Evolutionary conservation across 2,797 vertebrate species (phyloP), one percentile per base, ranked within the genome.

Genomic region (Eospalax fontanierii): DNA sequence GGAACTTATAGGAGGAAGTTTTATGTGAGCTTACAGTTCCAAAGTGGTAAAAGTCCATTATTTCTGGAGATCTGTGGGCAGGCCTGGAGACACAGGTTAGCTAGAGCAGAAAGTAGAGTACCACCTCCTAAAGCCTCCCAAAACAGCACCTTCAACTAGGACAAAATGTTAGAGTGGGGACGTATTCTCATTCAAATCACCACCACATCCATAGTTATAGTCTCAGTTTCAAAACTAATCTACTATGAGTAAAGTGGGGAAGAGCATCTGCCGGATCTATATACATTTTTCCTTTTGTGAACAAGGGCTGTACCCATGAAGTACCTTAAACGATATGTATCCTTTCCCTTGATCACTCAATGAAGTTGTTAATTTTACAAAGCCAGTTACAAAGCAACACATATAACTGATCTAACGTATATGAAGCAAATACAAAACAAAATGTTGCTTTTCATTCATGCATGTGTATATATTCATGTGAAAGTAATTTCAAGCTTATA

Each of bases 201-300:
- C n/a, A n/a, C n/a, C n/a, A n/a, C n/a, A n/a, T n/a, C n/a, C n/a
- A n/a, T n/a, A n/a, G n/a, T n/a, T n/a, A n/a, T n/a, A n/a, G n/a
- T n/a, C n/a, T n/a, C n/a, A n/a, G n/a, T 87, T 87, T 81, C 18
- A 1, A 46, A 63, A 73, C 24, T 66, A 65, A 16, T 71, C 24
- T 71, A 28, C 54, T 73, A 61, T 79, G 61, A 71, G 68, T 76
- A 19, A 40, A 8, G 14, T 80, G 9, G 75, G 16, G 94, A 80
- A 57, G 15, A 79, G 43, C 70, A 30, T 75, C 22, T n/a, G 4
- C 22, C 61, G 66, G 40, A n/a, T 26, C 8, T 21, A 57, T 38
- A 28, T 4, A 88, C 12, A 80, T 86, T 1, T 26, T 92, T 94
- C 71, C 6, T 81, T 95, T 28, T 86, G 57, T 81, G 79, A 46